Base-by-base conservation (phyloP, 92 coral and sea anemone species). In the Isaurus tuberculatus region DNA sequence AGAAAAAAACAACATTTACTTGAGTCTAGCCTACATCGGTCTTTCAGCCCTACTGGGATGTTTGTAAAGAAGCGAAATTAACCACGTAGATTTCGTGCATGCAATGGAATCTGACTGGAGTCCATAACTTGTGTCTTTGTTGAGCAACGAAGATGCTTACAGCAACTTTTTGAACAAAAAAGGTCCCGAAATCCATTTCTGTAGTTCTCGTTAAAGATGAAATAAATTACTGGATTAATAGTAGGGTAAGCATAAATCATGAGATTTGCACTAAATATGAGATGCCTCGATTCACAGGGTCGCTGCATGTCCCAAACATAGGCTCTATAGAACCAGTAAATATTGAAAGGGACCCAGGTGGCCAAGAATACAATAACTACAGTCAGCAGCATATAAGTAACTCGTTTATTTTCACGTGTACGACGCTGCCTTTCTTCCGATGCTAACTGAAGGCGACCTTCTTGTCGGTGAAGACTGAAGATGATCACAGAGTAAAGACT, bases 401-500 rank as follows among this genome's bases (percentile, higher is more conserved):
- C 79, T 23, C 53, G 61, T 73, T 34, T 73, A 63, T 73, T 73
- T 28, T 73, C 79, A 9, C 40, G 19, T 48, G 34, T 36, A 13
- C 64, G 51, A 3, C 64, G 79, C 17, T 61, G 70, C 19, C 82
- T 77, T 34, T 22, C 70, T 5, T 77, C 36, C 16, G 70, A 77
- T 4, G 82, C 70, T 5, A 77, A 25, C 46, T 77, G 82, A 3
- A 77, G 69, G 25, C 49, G 51, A 10, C 49, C 53, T 58, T 58
- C 58, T 25, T 77, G 70, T 0, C 70, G 69, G 40, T 33, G 20
- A 5, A 58, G 82, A 17, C 44, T 32, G 49, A 58, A 0, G 3
- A 77, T 36, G n/a, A 77, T 58, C 7, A 61, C 55, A 4, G 70
- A 77, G 70, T 77, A 77, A 46, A 77, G 82, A 25, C 55, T 23